Conservation (phyloP, 2,113 vertebrate genomes). For the Anoura caudifer region DNA sequence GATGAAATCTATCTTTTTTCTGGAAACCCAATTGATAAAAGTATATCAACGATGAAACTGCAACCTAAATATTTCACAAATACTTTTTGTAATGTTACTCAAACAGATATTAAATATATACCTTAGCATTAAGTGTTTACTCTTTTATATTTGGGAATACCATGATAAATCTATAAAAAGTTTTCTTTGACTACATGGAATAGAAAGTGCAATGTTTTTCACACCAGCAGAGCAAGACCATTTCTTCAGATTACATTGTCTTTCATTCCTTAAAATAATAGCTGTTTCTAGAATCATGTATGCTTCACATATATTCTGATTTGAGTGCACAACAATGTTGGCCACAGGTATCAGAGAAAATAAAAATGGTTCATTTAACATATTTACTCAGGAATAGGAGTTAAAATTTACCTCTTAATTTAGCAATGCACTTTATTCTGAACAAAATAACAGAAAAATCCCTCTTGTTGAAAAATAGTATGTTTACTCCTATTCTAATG, state of each 20-base stretch:
- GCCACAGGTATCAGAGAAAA: neutral
- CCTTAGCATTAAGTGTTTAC: neutral
- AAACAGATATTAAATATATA: neutral
- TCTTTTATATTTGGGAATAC: neutral
- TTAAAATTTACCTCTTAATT: neutral
- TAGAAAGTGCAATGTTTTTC: neutral
- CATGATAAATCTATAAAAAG: neutral
- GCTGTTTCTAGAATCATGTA: neutral
- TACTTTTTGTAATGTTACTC: neutral
- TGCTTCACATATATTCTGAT: neutral
- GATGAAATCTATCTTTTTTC: neutral
- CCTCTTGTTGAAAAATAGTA: neutral
- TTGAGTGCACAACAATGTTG: neutral
- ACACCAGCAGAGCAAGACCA: neutral
- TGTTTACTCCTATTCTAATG: neutral
- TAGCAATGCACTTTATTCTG: neutral
- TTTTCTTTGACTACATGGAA: neutral
- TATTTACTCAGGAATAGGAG: neutral
- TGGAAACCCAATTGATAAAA: neutral
- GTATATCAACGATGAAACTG: neutral
- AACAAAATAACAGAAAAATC: neutral
- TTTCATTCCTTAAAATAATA: neutral
- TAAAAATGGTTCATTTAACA: neutral
- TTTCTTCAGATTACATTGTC: neutral
- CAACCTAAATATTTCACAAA: neutral